These are phyloP conservation scores for Blastobasis adustella DNA, from an alignment of 2,888 invertebrate genomes.

Conservation along the genomic window DNA sequence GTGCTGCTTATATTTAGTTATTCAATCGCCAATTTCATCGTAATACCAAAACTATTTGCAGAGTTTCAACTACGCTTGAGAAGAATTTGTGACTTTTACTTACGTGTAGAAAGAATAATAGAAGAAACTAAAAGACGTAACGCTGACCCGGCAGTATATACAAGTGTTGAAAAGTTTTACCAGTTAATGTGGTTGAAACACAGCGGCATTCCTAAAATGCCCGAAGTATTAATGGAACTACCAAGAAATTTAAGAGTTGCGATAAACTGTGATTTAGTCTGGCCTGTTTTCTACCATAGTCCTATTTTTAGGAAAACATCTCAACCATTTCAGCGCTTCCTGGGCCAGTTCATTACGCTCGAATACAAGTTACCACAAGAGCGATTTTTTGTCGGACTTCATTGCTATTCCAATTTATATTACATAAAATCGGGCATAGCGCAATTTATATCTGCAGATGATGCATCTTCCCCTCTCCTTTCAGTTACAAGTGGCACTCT, in stretches of 20 bases:
- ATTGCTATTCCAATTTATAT: background rate
- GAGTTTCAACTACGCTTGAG: background rate
- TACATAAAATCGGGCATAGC: background rate
- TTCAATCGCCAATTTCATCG: background rate
- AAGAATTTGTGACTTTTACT: background rate
- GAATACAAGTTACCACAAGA: background rate
- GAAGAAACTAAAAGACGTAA: background rate
- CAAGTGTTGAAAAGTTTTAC: background rate
- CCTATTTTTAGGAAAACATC: background rate
- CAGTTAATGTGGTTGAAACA: slow-evolving; percentile 1
- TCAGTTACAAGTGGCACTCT: background rate
- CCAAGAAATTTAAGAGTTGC: background rate
- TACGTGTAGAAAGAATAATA: background rate
- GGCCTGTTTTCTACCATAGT: slow-evolving; percentile 2
- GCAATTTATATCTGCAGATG: background rate
- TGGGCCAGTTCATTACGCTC: background rate
- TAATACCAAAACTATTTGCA: background rate
- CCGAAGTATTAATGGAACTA: background rate
- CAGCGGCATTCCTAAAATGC: background rate
- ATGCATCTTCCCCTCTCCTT: background rate
- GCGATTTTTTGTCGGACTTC: background rate
- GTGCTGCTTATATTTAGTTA: too few relatives aligned
- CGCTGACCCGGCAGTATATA: background rate
- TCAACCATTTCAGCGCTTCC: background rate
- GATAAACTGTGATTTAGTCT: background rate